Base-by-base conservation (phyloP, 2,888 invertebrate species). In the Phyllotreta cruciferae region DNA sequence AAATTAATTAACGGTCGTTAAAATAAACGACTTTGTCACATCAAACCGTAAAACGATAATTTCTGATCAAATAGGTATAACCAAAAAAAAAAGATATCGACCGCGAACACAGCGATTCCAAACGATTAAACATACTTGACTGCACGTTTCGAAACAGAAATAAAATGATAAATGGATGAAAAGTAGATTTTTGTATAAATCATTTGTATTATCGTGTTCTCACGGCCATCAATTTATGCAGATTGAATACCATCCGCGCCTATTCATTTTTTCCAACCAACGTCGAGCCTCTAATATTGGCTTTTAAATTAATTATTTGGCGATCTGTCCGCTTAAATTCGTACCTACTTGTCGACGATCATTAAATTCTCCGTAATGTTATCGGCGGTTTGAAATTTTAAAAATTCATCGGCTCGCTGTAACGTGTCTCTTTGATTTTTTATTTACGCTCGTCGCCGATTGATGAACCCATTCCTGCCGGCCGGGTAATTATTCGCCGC, bases 61-160 rank as follows among this genome's bases (percentile, higher is more conserved):
- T 35, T 50, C 36, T 35, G 8, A 7, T 50, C 10, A 50, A 50
- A 35, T 11, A 35, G 36, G 24, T 24, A 24, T 24, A 24, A 24
- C 24, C 36, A 35, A 35, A 50, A 50, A 50, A 50, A 50, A 50
- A 50, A 50, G 14, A 11, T 50, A 50, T 35, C 50, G 36, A 50
- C 50, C 34, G 47, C n/a, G 24, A 58, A 58, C 58, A 14, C 24
- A 50, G 47, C 58, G 58, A 58, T 58, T 50, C 58, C 10, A 58
- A 58, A 35, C 52, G 58, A 58, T 58, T 58, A 58, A 50, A 35
- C 58, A 58, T 58, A 50, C 50, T 44, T 42, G 58, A 52, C 50
- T 58, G 24, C 38, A 58, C 52, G 52, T 58, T 58, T 58, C 58
- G 52, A 58, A 58, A 58, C 58, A 58, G 52, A 58, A 58, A 58